Percentiles rank a stretch among this genome's conserved stretches.
These are phyloP conservation scores for Scolanthus callimorphus DNA, from an alignment of 92 coral and sea anemone genomes.

Conservation along the genomic window DNA sequence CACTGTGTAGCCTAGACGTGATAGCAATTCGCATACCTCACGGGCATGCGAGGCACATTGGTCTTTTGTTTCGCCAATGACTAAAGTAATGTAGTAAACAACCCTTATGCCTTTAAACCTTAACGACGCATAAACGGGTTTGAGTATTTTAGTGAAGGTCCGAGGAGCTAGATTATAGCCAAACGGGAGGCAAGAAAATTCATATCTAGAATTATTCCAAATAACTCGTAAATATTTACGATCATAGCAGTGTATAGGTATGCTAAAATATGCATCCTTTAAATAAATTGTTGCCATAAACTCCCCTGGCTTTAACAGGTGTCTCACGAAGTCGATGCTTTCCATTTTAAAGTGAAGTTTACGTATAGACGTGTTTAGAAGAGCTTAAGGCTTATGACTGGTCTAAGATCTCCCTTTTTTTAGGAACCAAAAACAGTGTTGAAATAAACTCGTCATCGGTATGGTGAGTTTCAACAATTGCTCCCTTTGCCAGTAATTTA, in stretches of 20 bases:
- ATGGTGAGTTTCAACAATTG: no score
- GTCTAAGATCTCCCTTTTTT: neutral
- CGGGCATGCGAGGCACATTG: slow-evolving; percentile 15
- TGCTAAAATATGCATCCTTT: neutral
- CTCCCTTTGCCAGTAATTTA: neutral
- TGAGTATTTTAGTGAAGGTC: slow-evolving; percentile 7
- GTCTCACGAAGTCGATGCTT: neutral
- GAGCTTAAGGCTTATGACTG: neutral
- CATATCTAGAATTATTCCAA: slow-evolving; percentile 15
- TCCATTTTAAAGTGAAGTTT: neutral
- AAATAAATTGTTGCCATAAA: neutral
- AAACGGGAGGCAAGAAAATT: slow-evolving; percentile 53
- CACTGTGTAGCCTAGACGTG: slow-evolving; percentile 18
- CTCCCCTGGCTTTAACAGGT: neutral
- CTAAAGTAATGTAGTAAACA: slow-evolving; percentile 14
- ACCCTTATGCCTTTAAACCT: slow-evolving; percentile 17
- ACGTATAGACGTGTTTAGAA: no score
- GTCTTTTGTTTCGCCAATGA: slow-evolving; percentile 12
- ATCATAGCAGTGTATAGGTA: no score
- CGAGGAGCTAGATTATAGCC: slow-evolving; percentile 51
- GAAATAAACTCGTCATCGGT: neutral
- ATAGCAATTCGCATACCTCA: neutral
- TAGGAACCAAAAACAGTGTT: neutral
- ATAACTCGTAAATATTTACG: no score
- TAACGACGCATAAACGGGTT: slow-evolving; percentile 30